Base-by-base conservation (phyloP, 2,113 vertebrate species). In the Scophthalmus maximus region DNA sequence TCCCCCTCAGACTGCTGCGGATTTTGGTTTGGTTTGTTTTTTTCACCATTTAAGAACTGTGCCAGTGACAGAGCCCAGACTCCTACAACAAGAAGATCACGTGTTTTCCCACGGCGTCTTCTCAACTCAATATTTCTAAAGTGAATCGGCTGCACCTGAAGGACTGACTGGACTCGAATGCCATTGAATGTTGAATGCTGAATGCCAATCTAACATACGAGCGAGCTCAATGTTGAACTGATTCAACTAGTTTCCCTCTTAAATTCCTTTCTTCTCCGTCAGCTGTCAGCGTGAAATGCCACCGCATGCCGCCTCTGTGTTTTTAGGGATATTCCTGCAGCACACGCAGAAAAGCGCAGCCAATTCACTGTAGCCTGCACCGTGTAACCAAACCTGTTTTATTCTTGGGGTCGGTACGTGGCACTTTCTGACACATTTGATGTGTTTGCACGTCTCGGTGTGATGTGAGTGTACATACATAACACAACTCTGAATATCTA, bases 361-460 rank as follows among this genome's bases (percentile, higher is more conserved):
- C 72, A 74, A 67, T 67, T 87, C 76, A 74, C 59, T 81, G 83
- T 18, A 30, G 26, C 51, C 9, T 56, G 47, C 34, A 57, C 47
- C 47, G 22, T 52, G 60, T 47, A 81, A 61, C 84, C 73, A 72
- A 79, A 80, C 76, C 79, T 40, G 81, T 77, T 84, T 87, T 84
- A 87, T 87, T 87, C 79, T 72, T 46, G 62, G 73, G 75, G 67
- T 69, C 29, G 66, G 64, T 85, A 73, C 81, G 78, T 50, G 63
- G 76, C 83, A 81, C 86, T 85, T 86, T 68, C 71, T 91, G 92
- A 93, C 89, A 92, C 76, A 83, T 92, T 91, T 94, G 92, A 93
- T 92, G 90, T 92, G 88, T 90, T 92, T 86, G 87, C 81, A 84
- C 62, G 71, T 89, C 78, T 91, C 58, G 70, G 79, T 73, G 72